Percentiles rank a stretch among this genome's conserved stretches.
phyloP scores from a whole-genome alignment of 2,797 vertebrate species.

The Molothrus ater region DNA sequence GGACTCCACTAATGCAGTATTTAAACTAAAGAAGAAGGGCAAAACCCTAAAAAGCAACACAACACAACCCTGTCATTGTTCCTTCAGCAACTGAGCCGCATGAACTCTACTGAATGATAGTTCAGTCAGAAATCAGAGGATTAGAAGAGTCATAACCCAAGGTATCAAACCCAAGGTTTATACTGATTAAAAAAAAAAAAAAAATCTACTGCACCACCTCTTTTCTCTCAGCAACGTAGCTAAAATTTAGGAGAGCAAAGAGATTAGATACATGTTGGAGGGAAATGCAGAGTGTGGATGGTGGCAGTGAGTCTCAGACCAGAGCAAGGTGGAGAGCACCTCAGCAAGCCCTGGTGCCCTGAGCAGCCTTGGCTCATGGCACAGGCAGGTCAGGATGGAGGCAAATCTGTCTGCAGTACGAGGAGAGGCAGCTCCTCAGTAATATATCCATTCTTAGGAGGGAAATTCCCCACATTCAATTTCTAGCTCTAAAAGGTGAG shows the following conservation, averaged over 20 bases:
- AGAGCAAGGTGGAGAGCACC: not conserved
- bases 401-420: not conserved
- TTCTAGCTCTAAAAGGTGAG: not conserved
- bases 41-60: not conserved
- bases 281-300: not conserved
- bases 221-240: not conserved
- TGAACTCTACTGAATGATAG: not conserved
- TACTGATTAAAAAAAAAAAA: fast-evolving
- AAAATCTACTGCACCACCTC: not conserved
- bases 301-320: not conserved
- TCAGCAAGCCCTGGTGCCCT: fast-evolving
- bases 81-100: not conserved
- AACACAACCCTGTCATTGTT: not conserved
- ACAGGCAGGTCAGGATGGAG: not conserved
- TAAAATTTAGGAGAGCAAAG: not conserved
- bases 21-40: not conserved
- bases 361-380: not conserved
- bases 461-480: not conserved
- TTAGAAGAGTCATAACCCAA: not conserved
- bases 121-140: not conserved
- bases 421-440: not conserved
- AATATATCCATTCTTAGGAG: not conserved
- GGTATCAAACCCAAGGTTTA: not conserved
- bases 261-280: not conserved
- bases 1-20: not conserved